phyloP scores from a whole-genome alignment of 2,797 vertebrate species.

The Molossus alvarezi region DNA sequence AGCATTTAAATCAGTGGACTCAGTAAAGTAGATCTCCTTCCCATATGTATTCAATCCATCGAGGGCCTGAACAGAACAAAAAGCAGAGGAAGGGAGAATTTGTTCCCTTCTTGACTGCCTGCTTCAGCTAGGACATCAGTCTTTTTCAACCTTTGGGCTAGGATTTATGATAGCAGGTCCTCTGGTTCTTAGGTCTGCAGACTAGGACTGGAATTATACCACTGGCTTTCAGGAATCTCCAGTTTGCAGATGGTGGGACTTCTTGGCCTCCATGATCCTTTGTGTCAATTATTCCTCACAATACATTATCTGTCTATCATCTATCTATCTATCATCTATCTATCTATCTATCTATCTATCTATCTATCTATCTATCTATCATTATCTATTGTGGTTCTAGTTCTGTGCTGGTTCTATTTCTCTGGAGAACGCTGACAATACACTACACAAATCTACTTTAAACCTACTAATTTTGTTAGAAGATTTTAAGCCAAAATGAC shows the following conservation, averaged over 20 bases:
- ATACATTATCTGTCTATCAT: not conserved
- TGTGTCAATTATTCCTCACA: not conserved
- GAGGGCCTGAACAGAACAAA: not conserved
- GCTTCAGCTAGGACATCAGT: not conserved
- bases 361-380: not conserved
- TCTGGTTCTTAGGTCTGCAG: not conserved
- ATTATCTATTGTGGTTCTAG: not conserved
- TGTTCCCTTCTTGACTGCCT: not conserved
- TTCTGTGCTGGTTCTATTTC: not conserved
- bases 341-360: not conserved
- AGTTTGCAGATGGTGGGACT: not conserved
- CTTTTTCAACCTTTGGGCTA: not conserved
- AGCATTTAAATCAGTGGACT: not conserved
- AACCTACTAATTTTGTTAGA: not conserved
- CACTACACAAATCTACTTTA: not conserved
- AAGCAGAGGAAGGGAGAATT: not conserved
- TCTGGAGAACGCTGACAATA: not conserved
- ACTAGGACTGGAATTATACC: not conserved
- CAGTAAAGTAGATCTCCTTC: not conserved
- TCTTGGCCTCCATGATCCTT: not conserved
- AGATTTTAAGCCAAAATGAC: constrained; percentile 41
- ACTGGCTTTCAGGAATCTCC: not conserved
- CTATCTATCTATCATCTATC: not conserved
- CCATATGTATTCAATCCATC: not conserved
- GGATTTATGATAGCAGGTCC: not conserved